Evolutionary conservation across 2,113 vertebrate genomes (phyloP), one percentile per base, ranked within the genome.

Genomic region (Gymnocephalus cernua): DNA sequence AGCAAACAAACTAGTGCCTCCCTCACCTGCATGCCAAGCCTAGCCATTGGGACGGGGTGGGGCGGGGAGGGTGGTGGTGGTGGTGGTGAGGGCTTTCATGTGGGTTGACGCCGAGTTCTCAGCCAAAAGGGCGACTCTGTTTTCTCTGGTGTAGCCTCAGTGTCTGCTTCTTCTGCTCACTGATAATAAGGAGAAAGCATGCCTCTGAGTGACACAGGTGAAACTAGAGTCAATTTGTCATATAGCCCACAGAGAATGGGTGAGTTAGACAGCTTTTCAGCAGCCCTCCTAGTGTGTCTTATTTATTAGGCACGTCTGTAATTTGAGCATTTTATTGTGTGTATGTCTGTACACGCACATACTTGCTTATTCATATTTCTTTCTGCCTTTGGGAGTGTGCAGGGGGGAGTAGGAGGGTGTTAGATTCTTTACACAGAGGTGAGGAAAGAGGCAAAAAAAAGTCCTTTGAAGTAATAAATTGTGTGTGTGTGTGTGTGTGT

Each of bases 181-280:
- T 69, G 82, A 85, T 92, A 90, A 90, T 91, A 27, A 90, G 78
- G 83, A 78, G 74, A 73, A 86, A 59, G 63, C 78, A 84, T 79
- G 74, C 73, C 70, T 91, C 85, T 85, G 84, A 93, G 83, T 92
- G 88, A 88, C 91, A 86, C 72, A 78, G 86, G 78, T 91, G 90
- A 93, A 93, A 91, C 89, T 82, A n/a, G 79, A 93, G 91, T 86
- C 90, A 85, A 84, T 93, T 93, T 91, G 91, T 93, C 92, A 92
- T 79, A 51, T 51, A 83, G 73, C 71, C 83, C 63, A 70, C 44
- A 85, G 86, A 92, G 80, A 88, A 78, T 74, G 72, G 84, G 12
- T 5, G 48, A 74, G 85, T 80, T 75, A 25, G 91, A 90, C 85
- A 77, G 82, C 84, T 93, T 92, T 78, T 92, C 90, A 86, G 71